phyloP scores from a whole-genome alignment of 1,140 invertebrate species.

The Tetramorium simillimum region DNA sequence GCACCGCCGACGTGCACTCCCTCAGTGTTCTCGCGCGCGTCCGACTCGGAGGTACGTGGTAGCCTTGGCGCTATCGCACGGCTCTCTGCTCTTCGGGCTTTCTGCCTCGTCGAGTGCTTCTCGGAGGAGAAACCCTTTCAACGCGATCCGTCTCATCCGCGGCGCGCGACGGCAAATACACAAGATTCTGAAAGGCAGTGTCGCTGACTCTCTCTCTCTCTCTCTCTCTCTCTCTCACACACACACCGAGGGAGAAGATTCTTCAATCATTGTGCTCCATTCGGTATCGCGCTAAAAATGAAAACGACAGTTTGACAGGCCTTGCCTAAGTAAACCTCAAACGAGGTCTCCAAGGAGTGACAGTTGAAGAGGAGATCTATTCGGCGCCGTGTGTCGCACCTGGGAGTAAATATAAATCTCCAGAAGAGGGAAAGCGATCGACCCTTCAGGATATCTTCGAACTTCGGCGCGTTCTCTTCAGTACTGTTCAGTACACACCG shows the following conservation, averaged over 20 bases:
- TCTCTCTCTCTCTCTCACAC: not conserved
- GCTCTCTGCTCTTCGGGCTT: not conserved
- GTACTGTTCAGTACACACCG: not conserved
- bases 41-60: not conserved
- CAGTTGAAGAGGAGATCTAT: not conserved
- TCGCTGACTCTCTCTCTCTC: not conserved
- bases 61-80: not conserved
- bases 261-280: not conserved
- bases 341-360: not conserved
- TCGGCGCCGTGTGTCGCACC: not conserved
- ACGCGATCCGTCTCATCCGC: not conserved
- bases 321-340: not conserved
- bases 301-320: not conserved
- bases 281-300: not conserved
- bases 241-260: not conserved
- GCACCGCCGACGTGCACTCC: constrained; percentile 60
- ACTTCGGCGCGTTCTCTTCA: not conserved
- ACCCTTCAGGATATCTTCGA: not conserved
- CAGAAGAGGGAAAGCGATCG: not conserved
- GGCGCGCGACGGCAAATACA: not conserved
- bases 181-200: not conserved
- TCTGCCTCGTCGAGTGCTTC: not conserved
- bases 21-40: constrained; percentile 71
- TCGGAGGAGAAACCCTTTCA: not conserved
- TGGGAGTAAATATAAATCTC: not conserved